Evolutionary conservation across 2,888 invertebrate species (phyloP).

Genomic region (Limnephilus rhombicus): DNA sequence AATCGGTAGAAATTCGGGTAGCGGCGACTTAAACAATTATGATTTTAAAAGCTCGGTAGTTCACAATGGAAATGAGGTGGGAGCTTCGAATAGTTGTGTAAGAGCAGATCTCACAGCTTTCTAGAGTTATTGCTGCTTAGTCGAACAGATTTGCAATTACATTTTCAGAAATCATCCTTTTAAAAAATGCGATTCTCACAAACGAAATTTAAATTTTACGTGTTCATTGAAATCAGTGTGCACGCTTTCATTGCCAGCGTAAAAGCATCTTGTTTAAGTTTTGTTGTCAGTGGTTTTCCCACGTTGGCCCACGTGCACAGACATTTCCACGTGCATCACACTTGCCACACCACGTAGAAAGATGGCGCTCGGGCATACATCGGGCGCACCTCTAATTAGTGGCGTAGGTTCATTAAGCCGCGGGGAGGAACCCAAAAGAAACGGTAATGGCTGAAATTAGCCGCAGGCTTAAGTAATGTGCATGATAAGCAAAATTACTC

Average conservation of each 20-base stretch:
- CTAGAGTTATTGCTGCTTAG: too few species aligned
- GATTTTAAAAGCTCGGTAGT: background rate
- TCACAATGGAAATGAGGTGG: background rate
- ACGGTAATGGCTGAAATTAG: conserved; percentile 63
- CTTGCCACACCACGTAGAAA: conserved; percentile 8
- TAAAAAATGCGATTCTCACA: background rate
- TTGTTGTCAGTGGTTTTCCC: background rate
- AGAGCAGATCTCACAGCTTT: too few species aligned
- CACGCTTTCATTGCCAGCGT: background rate
- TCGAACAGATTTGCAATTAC: background rate
- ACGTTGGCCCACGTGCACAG: conserved; percentile 16
- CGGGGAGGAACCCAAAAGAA: conserved; percentile 59
- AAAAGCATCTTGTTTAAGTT: background rate
- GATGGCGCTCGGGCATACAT: conserved; percentile 26
- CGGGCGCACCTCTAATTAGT: conserved; percentile 66
- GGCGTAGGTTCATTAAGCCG: conserved; percentile 63
- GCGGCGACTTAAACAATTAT: too few species aligned
- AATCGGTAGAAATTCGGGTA: too few species aligned
- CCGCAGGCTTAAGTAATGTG: conserved; percentile 63
- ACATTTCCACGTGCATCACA: conserved; percentile 7
- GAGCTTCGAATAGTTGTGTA: background rate
- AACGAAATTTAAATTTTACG: background rate
- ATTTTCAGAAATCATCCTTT: background rate
- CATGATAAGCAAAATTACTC: conserved; percentile 64
- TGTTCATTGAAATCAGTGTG: background rate